A percentile compares a stretch with the other conserved stretches of the same genome.
Conservation (phyloP, 2,888 invertebrate genomes). For the Drosophila parthenogenetica region DNA sequence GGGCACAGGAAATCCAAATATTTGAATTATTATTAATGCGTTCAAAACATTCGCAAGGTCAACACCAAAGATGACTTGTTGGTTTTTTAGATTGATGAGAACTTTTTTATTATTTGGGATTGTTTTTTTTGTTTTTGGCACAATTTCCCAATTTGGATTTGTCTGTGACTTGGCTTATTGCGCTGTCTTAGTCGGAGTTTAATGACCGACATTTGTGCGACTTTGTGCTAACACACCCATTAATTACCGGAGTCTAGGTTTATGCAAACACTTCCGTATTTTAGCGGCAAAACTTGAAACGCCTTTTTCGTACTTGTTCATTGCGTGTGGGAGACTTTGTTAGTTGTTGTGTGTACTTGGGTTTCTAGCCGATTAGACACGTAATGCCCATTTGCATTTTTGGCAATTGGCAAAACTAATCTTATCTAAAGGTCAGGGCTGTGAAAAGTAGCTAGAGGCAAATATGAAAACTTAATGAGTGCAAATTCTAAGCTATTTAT, state of each 20-base stretch:
- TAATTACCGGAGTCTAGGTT: conserved; percentile 4
- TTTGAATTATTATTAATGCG: conserved; percentile 48
- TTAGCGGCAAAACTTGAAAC: conserved; percentile 73
- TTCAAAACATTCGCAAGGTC: conserved; percentile 71
- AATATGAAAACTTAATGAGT: background rate
- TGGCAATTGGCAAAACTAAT: conserved; percentile 11
- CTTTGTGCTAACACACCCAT: conserved; percentile 28
- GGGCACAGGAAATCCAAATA: conserved; percentile 60
- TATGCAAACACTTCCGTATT: conserved; percentile 64
- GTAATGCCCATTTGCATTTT: conserved; percentile 52
- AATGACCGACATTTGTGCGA: conserved; percentile 60
- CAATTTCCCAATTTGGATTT: conserved; percentile 57
- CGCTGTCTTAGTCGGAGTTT: conserved; percentile 54
- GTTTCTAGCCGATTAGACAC: conserved; percentile 54
- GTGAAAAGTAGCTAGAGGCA: background rate
- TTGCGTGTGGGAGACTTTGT: conserved; percentile 44
- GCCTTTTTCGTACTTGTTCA: conserved; percentile 47
- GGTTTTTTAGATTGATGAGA: conserved; percentile 59
- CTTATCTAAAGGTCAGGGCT: conserved; percentile 57
- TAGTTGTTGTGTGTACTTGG: conserved; percentile 31
- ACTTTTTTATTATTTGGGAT: conserved; percentile 17
- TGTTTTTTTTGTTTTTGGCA: background rate
- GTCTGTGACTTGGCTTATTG: conserved; percentile 13
- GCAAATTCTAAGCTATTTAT: background rate
- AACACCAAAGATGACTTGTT: conserved; percentile 57